phyloP scores from a whole-genome alignment of 1,140 invertebrate species.

The Zaprionus africanus region DNA sequence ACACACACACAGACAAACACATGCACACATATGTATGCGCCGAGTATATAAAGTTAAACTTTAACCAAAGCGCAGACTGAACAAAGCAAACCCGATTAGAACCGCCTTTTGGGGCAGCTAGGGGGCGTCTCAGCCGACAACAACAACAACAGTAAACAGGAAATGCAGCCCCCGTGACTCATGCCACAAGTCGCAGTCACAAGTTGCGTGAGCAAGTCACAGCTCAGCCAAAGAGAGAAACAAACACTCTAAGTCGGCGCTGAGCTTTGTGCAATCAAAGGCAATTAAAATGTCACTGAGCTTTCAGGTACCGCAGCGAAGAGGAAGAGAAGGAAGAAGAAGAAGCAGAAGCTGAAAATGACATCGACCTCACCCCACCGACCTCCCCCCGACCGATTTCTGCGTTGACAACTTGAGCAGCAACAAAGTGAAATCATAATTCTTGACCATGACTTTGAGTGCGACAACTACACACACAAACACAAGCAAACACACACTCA shows the following conservation, averaged over 20 bases:
- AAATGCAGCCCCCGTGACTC: conserved; percentile 24
- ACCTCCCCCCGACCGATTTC: not conserved
- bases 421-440: conserved; percentile 31
- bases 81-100: conserved; percentile 33
- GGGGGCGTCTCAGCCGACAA: conserved; percentile 26
- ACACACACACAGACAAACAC: not conserved
- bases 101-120: conserved; percentile 5
- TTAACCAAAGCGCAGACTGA: conserved; percentile 10
- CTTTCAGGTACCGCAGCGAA: not conserved
- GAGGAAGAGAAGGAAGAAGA: not conserved
- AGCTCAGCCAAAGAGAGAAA: not conserved
- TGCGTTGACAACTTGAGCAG: conserved; percentile 7
- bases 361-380: not conserved
- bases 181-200: conserved; percentile 16
- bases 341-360: not conserved
- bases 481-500: conserved; percentile 9
- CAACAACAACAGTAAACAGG: conserved; percentile 20
- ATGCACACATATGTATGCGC: not conserved
- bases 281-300: conserved; percentile 60
- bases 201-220: conserved; percentile 9
- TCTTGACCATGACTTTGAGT: conserved; percentile 49
- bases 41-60: conserved; percentile 11
- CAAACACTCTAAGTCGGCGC: conserved; percentile 17
- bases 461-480: conserved; percentile 13
- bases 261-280: conserved; percentile 65